phyloP scores from a whole-genome alignment of 1,140 invertebrate species.

The Cherax quadricarinatus region DNA sequence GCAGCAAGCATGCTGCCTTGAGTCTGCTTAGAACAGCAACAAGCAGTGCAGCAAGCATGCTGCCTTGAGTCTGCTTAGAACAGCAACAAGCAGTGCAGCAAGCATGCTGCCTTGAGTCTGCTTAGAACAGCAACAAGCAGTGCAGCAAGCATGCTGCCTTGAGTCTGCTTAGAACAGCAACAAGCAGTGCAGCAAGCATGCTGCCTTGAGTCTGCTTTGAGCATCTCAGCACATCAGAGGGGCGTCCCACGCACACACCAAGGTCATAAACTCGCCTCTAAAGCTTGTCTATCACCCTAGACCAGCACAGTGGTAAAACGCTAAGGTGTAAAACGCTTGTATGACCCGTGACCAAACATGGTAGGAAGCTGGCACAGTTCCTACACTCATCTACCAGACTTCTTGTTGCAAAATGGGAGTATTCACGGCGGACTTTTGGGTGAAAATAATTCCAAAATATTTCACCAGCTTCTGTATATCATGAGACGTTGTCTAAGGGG shows the following conservation, averaged over 20 bases:
- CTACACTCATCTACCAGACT: no score
- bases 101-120: no score
- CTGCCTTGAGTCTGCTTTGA: not conserved
- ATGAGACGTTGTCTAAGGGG: no score
- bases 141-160: not conserved
- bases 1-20: not conserved
- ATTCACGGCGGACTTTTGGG: no score
- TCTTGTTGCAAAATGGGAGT: no score
- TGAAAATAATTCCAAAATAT: no score
- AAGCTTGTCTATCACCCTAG: not conserved
- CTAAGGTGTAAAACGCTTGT: not conserved
- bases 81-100: no score
- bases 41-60: not conserved
- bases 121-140: not conserved
- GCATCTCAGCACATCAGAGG: not conserved
- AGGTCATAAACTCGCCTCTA: not conserved
- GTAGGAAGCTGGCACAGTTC: not conserved
- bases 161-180: not conserved
- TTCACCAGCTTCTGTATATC: no score
- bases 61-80: no score
- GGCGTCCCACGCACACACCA: not conserved
- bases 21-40: no score
- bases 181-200: not conserved
- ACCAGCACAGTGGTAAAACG: not conserved
- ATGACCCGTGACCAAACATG: not conserved